Evolutionary conservation across 2,888 invertebrate species (phyloP).

Genomic region (Caradrina kadenii): DNA sequence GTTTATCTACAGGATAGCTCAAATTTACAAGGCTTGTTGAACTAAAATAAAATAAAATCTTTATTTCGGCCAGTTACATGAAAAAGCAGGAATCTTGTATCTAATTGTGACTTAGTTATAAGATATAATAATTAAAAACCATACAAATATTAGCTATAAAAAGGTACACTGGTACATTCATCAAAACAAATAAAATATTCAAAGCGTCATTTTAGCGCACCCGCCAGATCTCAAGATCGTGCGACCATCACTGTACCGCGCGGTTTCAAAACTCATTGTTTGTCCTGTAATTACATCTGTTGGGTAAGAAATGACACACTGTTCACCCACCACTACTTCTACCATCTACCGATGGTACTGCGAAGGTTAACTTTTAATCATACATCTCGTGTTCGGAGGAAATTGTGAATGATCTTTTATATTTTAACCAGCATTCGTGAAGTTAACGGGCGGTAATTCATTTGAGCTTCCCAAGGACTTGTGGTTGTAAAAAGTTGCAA

Average conservation of each 20-base stretch:
- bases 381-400: conserved; percentile 32
- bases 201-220: conserved; percentile 63
- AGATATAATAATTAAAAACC: no score
- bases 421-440: conserved; percentile 37
- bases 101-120: no score
- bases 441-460: conserved; percentile 29
- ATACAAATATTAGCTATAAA: no score
- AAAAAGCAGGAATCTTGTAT: no score
- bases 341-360: conserved; percentile 4
- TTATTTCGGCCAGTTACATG: no score
- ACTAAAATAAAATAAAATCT: no score
- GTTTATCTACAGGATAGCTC: neutral
- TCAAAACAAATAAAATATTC: neutral
- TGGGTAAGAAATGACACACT: conserved; percentile 70
- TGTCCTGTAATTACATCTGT: conserved; percentile 77
- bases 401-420: conserved; percentile 38
- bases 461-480: conserved; percentile 26
- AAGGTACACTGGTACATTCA: no score
- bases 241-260: conserved; percentile 67
- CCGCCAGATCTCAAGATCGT: conserved; percentile 77
- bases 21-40: neutral
- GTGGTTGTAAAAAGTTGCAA: conserved; percentile 14
- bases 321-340: conserved; percentile 25
- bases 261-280: conserved; percentile 83
- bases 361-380: conserved; percentile 41